A percentile compares a stretch with the other conserved stretches of the same genome.
Conservation (phyloP, 64 coral and sea anemone genomes). For the Dendrophyllia cribrosa region DNA sequence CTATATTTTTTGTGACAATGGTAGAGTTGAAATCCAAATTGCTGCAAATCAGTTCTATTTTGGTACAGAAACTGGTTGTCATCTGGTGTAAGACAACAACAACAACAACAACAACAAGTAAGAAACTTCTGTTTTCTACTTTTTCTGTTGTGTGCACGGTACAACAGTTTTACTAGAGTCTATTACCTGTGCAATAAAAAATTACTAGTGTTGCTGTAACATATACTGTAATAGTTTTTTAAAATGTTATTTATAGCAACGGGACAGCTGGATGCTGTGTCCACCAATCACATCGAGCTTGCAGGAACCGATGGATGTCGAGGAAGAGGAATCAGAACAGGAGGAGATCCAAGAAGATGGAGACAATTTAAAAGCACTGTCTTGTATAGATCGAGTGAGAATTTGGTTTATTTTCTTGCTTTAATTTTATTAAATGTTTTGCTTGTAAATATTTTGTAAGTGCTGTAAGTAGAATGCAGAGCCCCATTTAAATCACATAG, state of each 20-base stretch:
- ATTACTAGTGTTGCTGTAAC: neutral
- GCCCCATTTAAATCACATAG: too few species aligned
- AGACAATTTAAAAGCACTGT: slow-evolving; percentile 59
- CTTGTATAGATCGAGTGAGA: slow-evolving; percentile 70
- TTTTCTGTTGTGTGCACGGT: too few species aligned
- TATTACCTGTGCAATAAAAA: neutral
- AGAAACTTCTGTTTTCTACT: too few species aligned
- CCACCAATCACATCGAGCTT: slow-evolving; percentile 63
- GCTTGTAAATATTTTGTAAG: neutral
- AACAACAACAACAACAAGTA: too few species aligned
- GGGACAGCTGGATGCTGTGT: slow-evolving; percentile 92
- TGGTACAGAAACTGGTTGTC: too few species aligned
- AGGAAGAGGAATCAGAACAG: slow-evolving; percentile 8
- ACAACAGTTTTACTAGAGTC: too few species aligned
- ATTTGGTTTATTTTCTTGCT: neutral
- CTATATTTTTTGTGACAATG: too few species aligned
- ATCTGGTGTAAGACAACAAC: too few species aligned
- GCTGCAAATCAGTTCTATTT: too few species aligned
- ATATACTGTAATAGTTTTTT: neutral
- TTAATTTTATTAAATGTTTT: neutral
- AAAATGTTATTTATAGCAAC: slow-evolving; percentile 1
- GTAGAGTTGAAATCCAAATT: too few species aligned
- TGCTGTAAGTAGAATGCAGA: too few species aligned
- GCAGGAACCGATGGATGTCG: slow-evolving; percentile 17
- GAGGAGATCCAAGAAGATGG: slow-evolving; percentile 28